Conservation (phyloP, 2,113 vertebrate species). For the western clawed frog (Xenopus tropicalis) region DNA sequence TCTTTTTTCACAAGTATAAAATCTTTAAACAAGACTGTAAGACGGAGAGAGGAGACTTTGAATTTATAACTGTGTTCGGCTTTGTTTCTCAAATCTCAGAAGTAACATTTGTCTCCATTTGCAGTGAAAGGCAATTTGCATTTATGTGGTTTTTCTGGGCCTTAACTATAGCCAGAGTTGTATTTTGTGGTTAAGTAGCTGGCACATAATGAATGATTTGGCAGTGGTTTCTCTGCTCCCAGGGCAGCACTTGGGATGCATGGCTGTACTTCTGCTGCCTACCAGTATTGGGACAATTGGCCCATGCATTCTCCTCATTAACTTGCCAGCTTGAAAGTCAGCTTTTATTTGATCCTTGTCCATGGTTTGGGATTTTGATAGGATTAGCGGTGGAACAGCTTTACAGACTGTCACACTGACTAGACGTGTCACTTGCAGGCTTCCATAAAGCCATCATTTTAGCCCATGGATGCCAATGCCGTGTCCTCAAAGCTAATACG, state of each 20-base stretch:
- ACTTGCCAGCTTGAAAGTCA: not conserved
- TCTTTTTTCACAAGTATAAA: not conserved
- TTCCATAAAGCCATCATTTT: not conserved
- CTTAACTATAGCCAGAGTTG: not conserved
- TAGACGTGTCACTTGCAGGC: not conserved
- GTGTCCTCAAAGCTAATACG: too few relatives aligned
- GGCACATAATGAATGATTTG: constrained; percentile 3
- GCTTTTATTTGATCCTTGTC: not conserved
- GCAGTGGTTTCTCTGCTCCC: not conserved
- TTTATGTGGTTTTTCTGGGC: not conserved
- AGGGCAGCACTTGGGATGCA: not conserved
- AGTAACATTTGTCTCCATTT: not conserved
- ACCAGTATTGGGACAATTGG: not conserved
- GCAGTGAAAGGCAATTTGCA: not conserved
- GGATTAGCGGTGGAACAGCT: not conserved
- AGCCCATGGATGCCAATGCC: too few relatives aligned
- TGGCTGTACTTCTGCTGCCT: not conserved
- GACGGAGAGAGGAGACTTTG: not conserved
- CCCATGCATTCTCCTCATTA: not conserved
- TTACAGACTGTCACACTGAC: not conserved
- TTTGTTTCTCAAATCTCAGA: not conserved
- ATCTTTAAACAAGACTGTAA: not conserved
- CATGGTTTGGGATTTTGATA: not conserved
- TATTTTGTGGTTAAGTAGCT: not conserved
- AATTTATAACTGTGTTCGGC: not conserved